phyloP scores from a whole-genome alignment of 2,888 invertebrate genomes.

The Drosophila villosipedis region DNA sequence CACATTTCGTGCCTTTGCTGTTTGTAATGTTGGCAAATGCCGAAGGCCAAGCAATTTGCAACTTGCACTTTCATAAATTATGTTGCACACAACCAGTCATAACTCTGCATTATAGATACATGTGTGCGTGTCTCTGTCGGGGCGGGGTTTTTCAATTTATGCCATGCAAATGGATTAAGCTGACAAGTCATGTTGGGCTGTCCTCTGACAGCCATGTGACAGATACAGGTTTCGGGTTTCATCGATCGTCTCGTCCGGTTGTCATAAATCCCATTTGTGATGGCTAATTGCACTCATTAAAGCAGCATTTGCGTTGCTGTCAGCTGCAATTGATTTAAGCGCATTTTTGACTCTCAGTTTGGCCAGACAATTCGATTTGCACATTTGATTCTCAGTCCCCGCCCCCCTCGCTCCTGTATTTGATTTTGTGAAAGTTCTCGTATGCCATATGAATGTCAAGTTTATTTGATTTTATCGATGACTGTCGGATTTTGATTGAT shows the following conservation, averaged over 20 bases:
- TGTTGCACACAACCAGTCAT: slow-evolving; percentile 59
- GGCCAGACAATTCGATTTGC: slow-evolving; percentile 30
- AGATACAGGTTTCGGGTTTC: neutral
- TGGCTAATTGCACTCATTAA: slow-evolving; percentile 64
- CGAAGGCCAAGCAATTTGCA: slow-evolving; percentile 76
- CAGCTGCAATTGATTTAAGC: slow-evolving; percentile 53
- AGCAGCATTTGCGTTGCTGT: slow-evolving; percentile 37
- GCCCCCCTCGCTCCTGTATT: neutral
- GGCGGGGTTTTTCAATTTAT: slow-evolving; percentile 57
- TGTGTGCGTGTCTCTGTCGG: slow-evolving; percentile 18
- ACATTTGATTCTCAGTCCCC: slow-evolving; percentile 15
- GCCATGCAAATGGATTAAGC: slow-evolving; percentile 64
- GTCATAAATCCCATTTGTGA: slow-evolving; percentile 11
- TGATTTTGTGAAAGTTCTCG: neutral
- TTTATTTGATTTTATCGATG: neutral
- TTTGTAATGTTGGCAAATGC: slow-evolving; percentile 26
- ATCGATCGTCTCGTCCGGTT: neutral
- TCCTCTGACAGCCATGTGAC: slow-evolving; percentile 37
- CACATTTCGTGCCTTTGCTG: slow-evolving; percentile 64
- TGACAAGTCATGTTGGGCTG: slow-evolving; percentile 44
- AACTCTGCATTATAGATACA: slow-evolving; percentile 33
- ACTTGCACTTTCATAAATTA: slow-evolving; percentile 78
- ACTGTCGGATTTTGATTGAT: neutral
- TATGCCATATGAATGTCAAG: neutral
- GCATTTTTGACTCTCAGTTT: slow-evolving; percentile 29